Evolutionary conservation across 2,113 vertebrate species (phyloP), one percentile per base, ranked within the genome.

Genomic region (Cranoglanis bouderius): DNA sequence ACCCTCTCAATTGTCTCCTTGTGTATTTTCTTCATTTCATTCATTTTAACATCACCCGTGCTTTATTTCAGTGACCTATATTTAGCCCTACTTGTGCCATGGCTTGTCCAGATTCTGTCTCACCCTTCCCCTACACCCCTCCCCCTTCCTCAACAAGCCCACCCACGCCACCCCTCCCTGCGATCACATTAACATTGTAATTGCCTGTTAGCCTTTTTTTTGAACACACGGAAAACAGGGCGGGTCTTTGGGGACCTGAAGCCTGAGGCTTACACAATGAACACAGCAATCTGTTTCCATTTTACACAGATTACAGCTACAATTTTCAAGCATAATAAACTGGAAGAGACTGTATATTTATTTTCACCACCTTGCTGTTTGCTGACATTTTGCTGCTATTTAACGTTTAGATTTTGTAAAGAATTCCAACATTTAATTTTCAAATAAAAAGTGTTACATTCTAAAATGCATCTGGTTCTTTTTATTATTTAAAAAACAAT

Each of bases 121-220:
- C 43, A 57, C 38, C 40, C 84, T 74, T 61, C 83, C 91, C 90
- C 85, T 88, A 91, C 93, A 85, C 92, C 94, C 88, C 92, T 90
- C 84, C 89, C 91, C 92, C 87, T 92, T 93, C 87, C 85, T 77
- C 18, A 53, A 12, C 88, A 46, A 57, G 77, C 86, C 84, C n/a
- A 63, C 84, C 21, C n/a, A 85, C 19, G 24, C 32, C 51, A 70
- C 90, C 85, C 89, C 91, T 93, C 86, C 92, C 94, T 88, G 95
- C 95, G 91, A 94, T 96, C 96, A 97, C 96, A 98, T 99, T 98
- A 98, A 97, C 97, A 97, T 96, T 89, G 92, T 97, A 98, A 98
- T 98, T 98, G 97, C 96, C 94, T 97, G 96, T 97, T 96, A 94
- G 94, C 94, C 90, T 93, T 93, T 95, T 95, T 93, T 94, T 94